Conservation (phyloP, 2,888 invertebrate genomes). For the Caenorhabditis becei region DNA sequence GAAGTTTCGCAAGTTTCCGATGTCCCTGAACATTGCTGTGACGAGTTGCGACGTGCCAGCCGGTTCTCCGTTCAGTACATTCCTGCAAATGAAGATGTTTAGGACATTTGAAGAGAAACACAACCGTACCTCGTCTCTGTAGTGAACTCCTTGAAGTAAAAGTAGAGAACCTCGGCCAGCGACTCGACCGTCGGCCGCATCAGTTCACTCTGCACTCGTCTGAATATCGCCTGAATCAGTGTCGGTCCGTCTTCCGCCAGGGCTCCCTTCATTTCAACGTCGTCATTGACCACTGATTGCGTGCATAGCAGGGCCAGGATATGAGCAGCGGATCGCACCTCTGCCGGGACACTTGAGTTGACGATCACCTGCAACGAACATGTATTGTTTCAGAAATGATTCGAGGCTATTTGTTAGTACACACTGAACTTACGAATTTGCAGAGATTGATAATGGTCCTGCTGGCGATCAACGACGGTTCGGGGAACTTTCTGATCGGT, state of each 20-base stretch:
- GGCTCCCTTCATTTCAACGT: constrained; percentile 46
- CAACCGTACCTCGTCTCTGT: constrained; percentile 66
- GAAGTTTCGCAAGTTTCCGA: constrained; percentile 68
- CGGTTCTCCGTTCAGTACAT: constrained; percentile 48
- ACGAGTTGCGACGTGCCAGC: constrained; percentile 65
- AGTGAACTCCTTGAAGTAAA: constrained; percentile 66
- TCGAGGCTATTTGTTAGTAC: no score
- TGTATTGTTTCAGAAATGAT: not conserved
- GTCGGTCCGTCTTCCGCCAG: constrained; percentile 58
- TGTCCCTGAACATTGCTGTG: constrained; percentile 68
- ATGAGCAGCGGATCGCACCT: constrained; percentile 61
- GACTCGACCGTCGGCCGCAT: constrained; percentile 68
- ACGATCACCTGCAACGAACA: constrained; percentile 45
- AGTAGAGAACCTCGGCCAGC: constrained; percentile 69
- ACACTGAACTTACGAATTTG: constrained; percentile 54
- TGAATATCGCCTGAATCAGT: constrained; percentile 63
- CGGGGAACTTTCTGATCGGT: constrained; percentile 34
- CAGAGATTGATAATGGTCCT: constrained; percentile 50
- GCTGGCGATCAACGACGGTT: constrained; percentile 35
- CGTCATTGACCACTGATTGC: constrained; percentile 43
- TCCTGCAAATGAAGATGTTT: constrained; percentile 36
- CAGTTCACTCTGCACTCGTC: constrained; percentile 65
- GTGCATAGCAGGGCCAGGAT: constrained; percentile 62
- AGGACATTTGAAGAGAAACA: no score
- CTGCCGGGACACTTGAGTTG: constrained; percentile 60